Evolutionary conservation across 2,113 vertebrate genomes (phyloP), one percentile per base, ranked within the genome.

Genomic region (Trematocara stigmaticum): DNA sequence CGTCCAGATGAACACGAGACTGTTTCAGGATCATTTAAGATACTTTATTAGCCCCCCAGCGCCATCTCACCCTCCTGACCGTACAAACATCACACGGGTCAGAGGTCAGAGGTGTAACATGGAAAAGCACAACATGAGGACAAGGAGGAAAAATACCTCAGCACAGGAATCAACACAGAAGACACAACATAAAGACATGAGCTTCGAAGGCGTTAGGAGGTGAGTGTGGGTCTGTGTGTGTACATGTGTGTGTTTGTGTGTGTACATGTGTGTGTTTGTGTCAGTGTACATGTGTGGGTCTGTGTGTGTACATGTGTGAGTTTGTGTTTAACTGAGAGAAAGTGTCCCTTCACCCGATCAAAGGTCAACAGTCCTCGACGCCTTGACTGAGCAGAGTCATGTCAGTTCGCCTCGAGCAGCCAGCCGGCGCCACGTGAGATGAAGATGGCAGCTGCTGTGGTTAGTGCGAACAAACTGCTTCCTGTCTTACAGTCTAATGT

Each of bases 401-500:
- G 5, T n/a, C n/a, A n/a, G 23, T 55, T 55, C 0, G 20, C 0
- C 20, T 55, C 23, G 20, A 55, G 10, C 52, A 12, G 12, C 52
- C 20, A 23, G 0, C 1, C 23, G 20, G 52, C 10, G 20, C 20
- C 52, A 23, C 52, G 23, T 23, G 20, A 55, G 6, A 55, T 55
- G 20, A 55, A 55, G 53, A 55, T 26, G 10, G 53, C 26, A 0
- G 53, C 53, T 3, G 20, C 12, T 55, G 26, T 55, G 53, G 20
- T 55, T 55, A 26, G 10, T 55, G 53, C 6, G 11, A 26, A 55
- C 53, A 26, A 55, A 26, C 53, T 55, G 53, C 0, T 55, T 55
- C 11, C 20, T 26, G 2, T 7, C 26, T 55, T 56, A 56, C 53
- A 26, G 53, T 56, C 20, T 56, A 12, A 56, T 56, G 53, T 56